Evolutionary conservation across 2,888 invertebrate genomes (phyloP), one percentile per base, ranked within the genome.

Genomic region (Coelogynopora nodosa): DNA sequence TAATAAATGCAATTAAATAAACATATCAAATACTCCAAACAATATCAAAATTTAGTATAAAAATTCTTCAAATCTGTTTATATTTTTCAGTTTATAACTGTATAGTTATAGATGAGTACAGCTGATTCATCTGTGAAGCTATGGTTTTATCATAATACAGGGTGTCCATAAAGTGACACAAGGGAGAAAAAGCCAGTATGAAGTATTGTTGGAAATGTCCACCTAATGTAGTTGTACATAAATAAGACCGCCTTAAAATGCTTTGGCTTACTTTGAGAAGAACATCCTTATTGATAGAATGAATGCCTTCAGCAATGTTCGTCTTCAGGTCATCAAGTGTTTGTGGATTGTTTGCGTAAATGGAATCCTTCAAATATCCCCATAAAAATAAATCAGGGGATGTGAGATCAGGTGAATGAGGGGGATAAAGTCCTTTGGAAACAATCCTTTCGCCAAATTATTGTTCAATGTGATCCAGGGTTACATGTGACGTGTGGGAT

Each of bases 101-200:
- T n/a, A n/a, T n/a, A n/a, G n/a, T n/a, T n/a, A n/a, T n/a, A n/a
- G n/a, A n/a, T n/a, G n/a, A n/a, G n/a, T n/a, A n/a, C n/a, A n/a
- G n/a, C n/a, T n/a, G n/a, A n/a, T n/a, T n/a, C n/a, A n/a, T n/a
- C n/a, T n/a, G n/a, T n/a, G n/a, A n/a, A n/a, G n/a, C n/a, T n/a
- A n/a, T n/a, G n/a, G n/a, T n/a, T n/a, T n/a, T n/a, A n/a, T n/a
- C n/a, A n/a, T n/a, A n/a, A n/a, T n/a, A n/a, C n/a, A n/a, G n/a
- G 88, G 13, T 30, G 31, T 49, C 23, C 67, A 18, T 49, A 49
- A 49, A 49, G 49, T 49, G 5, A 49, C 49, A 18, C 49, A 49
- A 49, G 49, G 5, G 49, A 49, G 49, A 49, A 49, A 49, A 49
- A 49, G 49, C 18, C 5, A 49, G 49, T 49, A 49, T 49, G 18